Conservation (phyloP, 2,113 vertebrate species). For the Amblyopsis rosae region DNA sequence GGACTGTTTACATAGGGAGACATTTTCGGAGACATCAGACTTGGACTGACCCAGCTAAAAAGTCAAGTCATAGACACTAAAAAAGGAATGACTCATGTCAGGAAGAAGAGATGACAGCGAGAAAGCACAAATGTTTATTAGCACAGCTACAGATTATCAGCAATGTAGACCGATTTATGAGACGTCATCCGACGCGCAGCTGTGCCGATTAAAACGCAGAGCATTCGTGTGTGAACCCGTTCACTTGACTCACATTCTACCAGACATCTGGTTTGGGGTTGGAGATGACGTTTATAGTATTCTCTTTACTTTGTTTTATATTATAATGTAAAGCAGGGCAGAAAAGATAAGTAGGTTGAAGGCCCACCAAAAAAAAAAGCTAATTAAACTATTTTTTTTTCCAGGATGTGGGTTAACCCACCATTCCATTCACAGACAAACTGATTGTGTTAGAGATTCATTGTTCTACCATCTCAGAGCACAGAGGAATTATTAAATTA, state of each 20-base stretch:
- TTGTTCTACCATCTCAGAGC: neutral
- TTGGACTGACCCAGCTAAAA: too few species aligned
- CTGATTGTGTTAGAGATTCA: neutral
- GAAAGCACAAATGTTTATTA: neutral
- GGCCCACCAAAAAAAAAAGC: constrained; percentile 16
- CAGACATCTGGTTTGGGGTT: constrained; percentile 8
- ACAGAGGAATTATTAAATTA: constrained; percentile 3
- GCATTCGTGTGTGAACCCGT: constrained; percentile 8
- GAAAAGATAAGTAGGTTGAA: constrained; percentile 4
- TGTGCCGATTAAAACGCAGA: neutral
- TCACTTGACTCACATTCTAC: constrained; percentile 11
- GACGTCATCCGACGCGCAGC: neutral
- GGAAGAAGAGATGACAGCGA: neutral
- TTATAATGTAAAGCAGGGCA: neutral
- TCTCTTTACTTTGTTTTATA: constrained; percentile 23
- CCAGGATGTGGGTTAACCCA: neutral
- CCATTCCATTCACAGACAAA: neutral
- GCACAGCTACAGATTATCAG: neutral
- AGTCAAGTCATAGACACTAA: neutral
- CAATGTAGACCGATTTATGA: neutral
- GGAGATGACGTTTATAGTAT: neutral
- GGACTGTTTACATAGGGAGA: too few species aligned
- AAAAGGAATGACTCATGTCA: neutral
- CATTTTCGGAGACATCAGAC: too few species aligned
- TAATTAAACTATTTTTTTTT: neutral